Conservation (phyloP, 1,140 invertebrate genomes). For the Drosophila lini region DNA sequence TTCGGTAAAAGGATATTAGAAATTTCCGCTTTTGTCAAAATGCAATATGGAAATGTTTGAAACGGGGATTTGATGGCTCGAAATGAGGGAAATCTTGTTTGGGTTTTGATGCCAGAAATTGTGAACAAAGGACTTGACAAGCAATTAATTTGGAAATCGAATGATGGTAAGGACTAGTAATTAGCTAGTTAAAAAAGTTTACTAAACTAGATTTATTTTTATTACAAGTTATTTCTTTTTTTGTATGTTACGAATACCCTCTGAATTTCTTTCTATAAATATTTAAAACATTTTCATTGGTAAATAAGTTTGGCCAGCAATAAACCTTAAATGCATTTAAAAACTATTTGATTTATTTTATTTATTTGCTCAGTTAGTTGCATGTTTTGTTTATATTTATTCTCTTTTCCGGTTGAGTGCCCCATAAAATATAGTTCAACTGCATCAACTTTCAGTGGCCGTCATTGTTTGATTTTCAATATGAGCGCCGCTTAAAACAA, state of each 20-base stretch:
- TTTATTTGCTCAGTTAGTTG: slow-evolving; percentile 22
- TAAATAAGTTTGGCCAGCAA: slow-evolving; percentile 12
- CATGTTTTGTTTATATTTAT: slow-evolving; percentile 23
- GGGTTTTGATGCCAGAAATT: background rate
- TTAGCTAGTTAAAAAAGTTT: background rate
- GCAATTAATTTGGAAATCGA: background rate
- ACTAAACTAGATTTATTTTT: background rate
- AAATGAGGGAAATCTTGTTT: slow-evolving; percentile 8
- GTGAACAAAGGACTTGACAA: background rate
- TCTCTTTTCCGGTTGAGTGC: slow-evolving; percentile 35
- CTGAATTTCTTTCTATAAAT: background rate
- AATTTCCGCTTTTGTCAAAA: slow-evolving; percentile 41
- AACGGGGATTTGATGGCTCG: slow-evolving; percentile 4
- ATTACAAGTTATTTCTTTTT: no score
- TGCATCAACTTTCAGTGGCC: slow-evolving; percentile 43
- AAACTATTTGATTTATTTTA: slow-evolving; percentile 5
- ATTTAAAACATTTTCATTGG: background rate
- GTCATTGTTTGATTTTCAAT: slow-evolving; percentile 59
- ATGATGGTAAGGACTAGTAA: background rate
- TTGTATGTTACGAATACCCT: background rate
- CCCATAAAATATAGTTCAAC: slow-evolving; percentile 72
- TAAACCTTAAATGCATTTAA: slow-evolving; percentile 36
- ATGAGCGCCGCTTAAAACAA: slow-evolving; percentile 40
- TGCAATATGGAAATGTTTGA: slow-evolving; percentile 39
- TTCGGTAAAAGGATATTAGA: slow-evolving; percentile 28